Base-by-base conservation (phyloP, 2,797 vertebrate genomes). In the Aselliscus stoliczkanus region DNA sequence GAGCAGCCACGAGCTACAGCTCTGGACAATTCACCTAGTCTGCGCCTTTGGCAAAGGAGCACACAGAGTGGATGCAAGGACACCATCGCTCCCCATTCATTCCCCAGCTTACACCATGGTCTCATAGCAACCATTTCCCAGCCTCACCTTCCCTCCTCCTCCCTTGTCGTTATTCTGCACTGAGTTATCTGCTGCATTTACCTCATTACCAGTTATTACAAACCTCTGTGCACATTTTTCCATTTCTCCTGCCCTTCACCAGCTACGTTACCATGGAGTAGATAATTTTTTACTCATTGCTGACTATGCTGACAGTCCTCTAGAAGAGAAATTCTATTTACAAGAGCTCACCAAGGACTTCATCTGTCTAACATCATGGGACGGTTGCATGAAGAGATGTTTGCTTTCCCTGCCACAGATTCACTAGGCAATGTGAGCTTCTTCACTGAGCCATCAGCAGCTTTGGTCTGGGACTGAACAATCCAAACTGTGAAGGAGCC, bases 31-130 rank as follows among this genome's bases (percentile, higher is more conserved):
- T 31, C 65, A 80, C 72, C 4, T 79, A 13, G 31, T 20, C 64
- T 64, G 52, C 0, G 3, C 5, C n/a, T n/a, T 37, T 56, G 44
- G 39, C 39, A 5, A 50, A 23, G 34, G 34, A 69, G 64, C 37
- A 12, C 1, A 1, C 31, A 21, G 20, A 75, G 27, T 2, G 2
- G 18, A n/a, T n/a, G 21, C 42, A 12, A 12, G 1, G 17, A 60
- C 0, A 8, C 5, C 0, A 0, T 2, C 69, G 4, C 67, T 67
- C n/a, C 17, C 10, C 29, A 3, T 27, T 56, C 52, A 15, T 1
- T 54, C 2, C 21, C 50, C 31, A 29, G 27, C 5, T 31, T 15
- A 14, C 17, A 37, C 20, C 34, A 3, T 6, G 7, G 52, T 17
- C 29, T 54, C 81, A 62, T 27, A 0, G 0, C 27, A 65, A 3